Evolutionary conservation across 2,113 vertebrate genomes (phyloP), one percentile per base, ranked within the genome.

Genomic region (Hippopotamus amphibius): DNA sequence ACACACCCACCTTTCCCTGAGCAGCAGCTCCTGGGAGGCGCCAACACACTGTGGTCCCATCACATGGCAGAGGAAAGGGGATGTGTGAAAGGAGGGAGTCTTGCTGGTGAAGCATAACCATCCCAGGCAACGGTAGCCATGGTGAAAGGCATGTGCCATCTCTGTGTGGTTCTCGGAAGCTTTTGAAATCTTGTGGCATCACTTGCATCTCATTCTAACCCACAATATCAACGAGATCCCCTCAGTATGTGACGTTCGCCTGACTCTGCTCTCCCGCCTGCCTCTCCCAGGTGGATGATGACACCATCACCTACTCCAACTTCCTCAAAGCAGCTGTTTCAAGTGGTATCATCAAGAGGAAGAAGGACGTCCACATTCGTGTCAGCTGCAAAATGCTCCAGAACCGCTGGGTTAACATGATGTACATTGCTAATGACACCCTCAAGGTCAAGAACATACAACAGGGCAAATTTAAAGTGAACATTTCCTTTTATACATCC

Each of bases 371-470:
- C 26, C 74, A 5, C 50, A 88, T 99, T 19, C 96, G 95, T 0
- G 4, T 98, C 81, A 97, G 88, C 97, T 99, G 99, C 97, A 98
- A 91, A 88, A 98, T 99, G 98, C 98, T 98, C 9, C 96, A 98
- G 90, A 77, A 98, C 53, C 97, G 96, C 2, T 98, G 98, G 98
- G 12, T 98, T 30, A 30, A 98, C 33, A 95, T 7, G 0, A 88
- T 98, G 97, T 99, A 98, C 1, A 0, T 97, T 0, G 72, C 82
- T 0, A 95, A 96, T 0, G 71, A 97, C 63, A 95, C 92, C 9
- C 16, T 83, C 0, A 86, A 97, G 7, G 26, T 98, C 46, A 88
- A 97, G 0, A 93, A 98, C 66, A 97, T 97, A 5, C 98, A 98
- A 5, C 98, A 98, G 0, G 17, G 95, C 96, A 97, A 76, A 63